Percentiles rank a stretch among this genome's conserved stretches.
phyloP scores from a whole-genome alignment of 92 coral and sea anemone genomes.

The Pocillopora grandis region DNA sequence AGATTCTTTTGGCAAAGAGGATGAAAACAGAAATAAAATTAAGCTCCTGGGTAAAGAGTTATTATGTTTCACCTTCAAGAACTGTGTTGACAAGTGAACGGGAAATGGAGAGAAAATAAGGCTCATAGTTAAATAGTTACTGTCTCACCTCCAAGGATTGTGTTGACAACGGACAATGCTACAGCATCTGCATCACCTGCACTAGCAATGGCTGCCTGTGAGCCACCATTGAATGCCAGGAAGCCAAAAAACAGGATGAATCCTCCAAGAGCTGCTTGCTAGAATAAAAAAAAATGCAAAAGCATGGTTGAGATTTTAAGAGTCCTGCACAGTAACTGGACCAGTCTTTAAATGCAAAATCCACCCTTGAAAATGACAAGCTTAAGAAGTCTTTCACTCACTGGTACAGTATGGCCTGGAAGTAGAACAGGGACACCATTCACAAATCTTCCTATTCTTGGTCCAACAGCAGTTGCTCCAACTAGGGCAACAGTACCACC shows the following conservation, averaged over 20 bases:
- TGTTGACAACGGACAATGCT: constrained; percentile 83
- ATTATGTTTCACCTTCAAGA: constrained; percentile 61
- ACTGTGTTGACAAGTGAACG: constrained; percentile 76
- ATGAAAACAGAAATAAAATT: background rate
- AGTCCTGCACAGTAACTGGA: too few species aligned
- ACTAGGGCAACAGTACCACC: constrained; percentile 88
- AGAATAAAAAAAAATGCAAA: background rate
- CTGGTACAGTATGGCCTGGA: constrained; percentile 93
- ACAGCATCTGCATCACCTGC: constrained; percentile 73
- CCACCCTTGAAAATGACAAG: too few species aligned
- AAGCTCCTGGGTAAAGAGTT: background rate
- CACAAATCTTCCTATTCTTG: constrained; percentile 84
- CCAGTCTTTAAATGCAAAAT: too few species aligned
- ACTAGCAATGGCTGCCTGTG: constrained; percentile 68
- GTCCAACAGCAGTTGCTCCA: constrained; percentile 84
- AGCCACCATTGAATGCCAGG: constrained; percentile 90
- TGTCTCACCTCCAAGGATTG: constrained; percentile 76
- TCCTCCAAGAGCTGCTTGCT: constrained; percentile 85
- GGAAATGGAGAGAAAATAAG: background rate
- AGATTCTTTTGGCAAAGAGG: background rate
- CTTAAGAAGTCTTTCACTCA: constrained; percentile 12
- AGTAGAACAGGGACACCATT: constrained; percentile 59
- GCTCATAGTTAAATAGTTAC: background rate
- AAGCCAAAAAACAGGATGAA: constrained; percentile 87
- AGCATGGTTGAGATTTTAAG: background rate